Percentiles rank a stretch among this genome's conserved stretches.
Evolutionary conservation across 1,140 invertebrate genomes (phyloP).

Genomic region (Ephestia elutella): DNA sequence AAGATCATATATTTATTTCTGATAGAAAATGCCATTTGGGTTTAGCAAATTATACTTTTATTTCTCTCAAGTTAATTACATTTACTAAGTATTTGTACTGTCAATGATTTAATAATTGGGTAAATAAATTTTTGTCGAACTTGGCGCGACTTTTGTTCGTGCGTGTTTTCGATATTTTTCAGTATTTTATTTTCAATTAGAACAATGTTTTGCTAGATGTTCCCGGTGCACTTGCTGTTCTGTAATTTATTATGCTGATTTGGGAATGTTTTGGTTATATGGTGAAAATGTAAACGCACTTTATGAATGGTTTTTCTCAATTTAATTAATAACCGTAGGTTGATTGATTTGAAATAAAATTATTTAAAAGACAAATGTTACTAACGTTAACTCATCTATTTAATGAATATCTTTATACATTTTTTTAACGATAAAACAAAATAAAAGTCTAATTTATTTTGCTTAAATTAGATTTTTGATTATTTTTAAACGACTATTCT

Average conservation of each 20-base stretch:
- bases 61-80: not conserved
- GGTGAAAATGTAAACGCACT: not conserved
- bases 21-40: not conserved
- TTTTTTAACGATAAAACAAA: too few species aligned
- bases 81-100: not conserved
- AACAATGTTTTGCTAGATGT: too few species aligned
- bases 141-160: not conserved
- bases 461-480: too few species aligned
- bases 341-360: too few species aligned
- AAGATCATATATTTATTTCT: slow-evolving; percentile 48
- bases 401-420: too few species aligned
- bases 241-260: not conserved
- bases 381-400: too few species aligned
- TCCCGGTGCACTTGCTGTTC: not conserved
- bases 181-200: not conserved
- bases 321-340: too few species aligned
- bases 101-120: slow-evolving; percentile 8
- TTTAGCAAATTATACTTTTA: slow-evolving; percentile 4
- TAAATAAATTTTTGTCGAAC: slow-evolving; percentile 9
- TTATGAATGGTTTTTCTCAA: too few species aligned
- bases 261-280: not conserved
- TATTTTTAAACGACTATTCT: too few species aligned
- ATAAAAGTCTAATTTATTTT: too few species aligned
- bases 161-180: not conserved
- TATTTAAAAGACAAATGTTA: too few species aligned